These are phyloP conservation scores for Scolanthus callimorphus DNA, from an alignment of 92 coral and sea anemone genomes.

Conservation along the genomic window DNA sequence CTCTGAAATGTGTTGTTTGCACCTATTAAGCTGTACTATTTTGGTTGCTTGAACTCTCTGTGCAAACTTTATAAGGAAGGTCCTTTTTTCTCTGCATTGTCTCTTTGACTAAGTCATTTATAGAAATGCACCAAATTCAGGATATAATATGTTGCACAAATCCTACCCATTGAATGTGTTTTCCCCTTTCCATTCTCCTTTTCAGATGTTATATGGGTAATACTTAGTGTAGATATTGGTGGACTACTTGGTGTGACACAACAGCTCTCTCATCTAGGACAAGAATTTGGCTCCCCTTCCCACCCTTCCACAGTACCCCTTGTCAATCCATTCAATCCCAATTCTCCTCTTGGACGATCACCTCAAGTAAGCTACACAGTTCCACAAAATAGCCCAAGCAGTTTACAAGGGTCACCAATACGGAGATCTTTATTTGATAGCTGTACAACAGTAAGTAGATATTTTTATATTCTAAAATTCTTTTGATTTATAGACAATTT, in stretches of 20 bases:
- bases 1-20: too few species aligned
- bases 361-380: constrained; percentile 67
- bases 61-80: too few species aligned
- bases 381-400: constrained; percentile 78
- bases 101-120: too few species aligned
- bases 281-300: constrained; percentile 60
- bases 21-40: too few species aligned
- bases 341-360: constrained; percentile 52
- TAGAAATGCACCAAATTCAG: too few species aligned
- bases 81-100: too few species aligned
- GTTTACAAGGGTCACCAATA: constrained; percentile 53
- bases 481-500: too few species aligned
- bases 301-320: constrained; percentile 13
- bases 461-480: too few species aligned
- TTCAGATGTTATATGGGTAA: constrained; percentile 98
- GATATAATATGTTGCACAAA: too few species aligned
- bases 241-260: constrained; percentile 93
- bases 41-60: too few species aligned
- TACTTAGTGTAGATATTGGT: constrained; percentile 82
- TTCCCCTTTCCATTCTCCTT: background rate
- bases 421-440: constrained; percentile 64
- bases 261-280: constrained; percentile 90
- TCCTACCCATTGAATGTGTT: too few species aligned
- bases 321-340: constrained; percentile 70
- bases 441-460: constrained; percentile 31